Evolutionary conservation across 2,888 invertebrate species (phyloP).

Genomic region (Archaeoteleia sp.): DNA sequence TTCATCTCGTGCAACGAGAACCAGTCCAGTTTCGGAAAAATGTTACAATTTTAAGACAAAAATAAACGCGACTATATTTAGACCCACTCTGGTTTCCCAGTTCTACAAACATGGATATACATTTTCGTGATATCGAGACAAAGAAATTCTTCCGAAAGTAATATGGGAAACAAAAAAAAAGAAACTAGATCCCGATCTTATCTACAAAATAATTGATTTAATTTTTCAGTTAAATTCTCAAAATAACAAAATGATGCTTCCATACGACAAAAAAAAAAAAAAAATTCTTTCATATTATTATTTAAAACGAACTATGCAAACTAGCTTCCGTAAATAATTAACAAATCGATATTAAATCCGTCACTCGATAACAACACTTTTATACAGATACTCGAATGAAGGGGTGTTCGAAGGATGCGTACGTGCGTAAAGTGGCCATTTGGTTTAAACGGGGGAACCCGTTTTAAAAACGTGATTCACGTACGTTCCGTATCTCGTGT

Average conservation of each 20-base stretch:
- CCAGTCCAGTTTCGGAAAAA: constrained; percentile 9
- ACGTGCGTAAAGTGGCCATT: constrained; percentile 36
- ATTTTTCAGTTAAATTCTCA: too few relatives aligned
- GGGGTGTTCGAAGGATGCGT: constrained; percentile 23
- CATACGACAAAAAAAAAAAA: too few relatives aligned
- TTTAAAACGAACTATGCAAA: constrained; percentile 12
- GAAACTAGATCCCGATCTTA: too few relatives aligned
- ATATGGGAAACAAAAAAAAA: too few relatives aligned
- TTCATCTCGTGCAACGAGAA: constrained; percentile 19
- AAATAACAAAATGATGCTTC: too few relatives aligned
- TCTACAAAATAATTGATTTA: too few relatives aligned
- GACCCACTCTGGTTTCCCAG: background rate
- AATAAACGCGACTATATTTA: constrained; percentile 7
- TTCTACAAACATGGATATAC: too few relatives aligned
- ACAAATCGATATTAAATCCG: constrained; percentile 16
- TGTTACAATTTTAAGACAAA: constrained; percentile 18
- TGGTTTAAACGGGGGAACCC: constrained; percentile 49
- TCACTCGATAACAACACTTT: constrained; percentile 36
- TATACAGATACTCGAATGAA: constrained; percentile 35
- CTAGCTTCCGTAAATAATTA: constrained; percentile 4
- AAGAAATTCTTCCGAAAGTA: too few relatives aligned
- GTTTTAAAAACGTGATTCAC: constrained; percentile 60
- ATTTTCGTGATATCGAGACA: too few relatives aligned
- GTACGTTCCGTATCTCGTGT: constrained; percentile 51
- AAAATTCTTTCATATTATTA: constrained; percentile 2